phyloP scores from a whole-genome alignment of 2,888 invertebrate species.

The Epiblema foenella region DNA sequence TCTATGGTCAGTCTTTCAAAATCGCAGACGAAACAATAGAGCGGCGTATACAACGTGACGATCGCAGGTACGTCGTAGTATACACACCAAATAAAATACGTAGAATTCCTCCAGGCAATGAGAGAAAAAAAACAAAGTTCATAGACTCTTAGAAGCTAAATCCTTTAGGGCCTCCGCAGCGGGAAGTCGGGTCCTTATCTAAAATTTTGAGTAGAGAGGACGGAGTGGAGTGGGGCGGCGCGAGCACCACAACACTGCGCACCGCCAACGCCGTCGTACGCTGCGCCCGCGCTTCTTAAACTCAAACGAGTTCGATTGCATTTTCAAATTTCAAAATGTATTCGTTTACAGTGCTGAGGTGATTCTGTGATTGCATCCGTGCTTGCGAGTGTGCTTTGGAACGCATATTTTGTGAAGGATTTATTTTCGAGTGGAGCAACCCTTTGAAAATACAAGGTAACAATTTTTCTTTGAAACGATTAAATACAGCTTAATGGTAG shows the following conservation, averaged over 20 bases:
- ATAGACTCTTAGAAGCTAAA: conserved; percentile 65
- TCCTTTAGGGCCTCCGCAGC: conserved; percentile 74
- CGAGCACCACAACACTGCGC: conserved; percentile 65
- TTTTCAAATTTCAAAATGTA: conserved; percentile 71
- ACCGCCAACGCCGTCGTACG: conserved; percentile 65
- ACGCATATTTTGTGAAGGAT: conserved; percentile 65
- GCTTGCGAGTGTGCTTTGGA: conserved; percentile 54
- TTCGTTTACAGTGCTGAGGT: conserved; percentile 75
- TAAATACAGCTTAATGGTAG: not conserved
- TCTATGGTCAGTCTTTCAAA: conserved; percentile 18
- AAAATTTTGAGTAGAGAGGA: conserved; percentile 54
- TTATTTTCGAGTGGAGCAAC: conserved; percentile 60
- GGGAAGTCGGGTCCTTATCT: conserved; percentile 79
- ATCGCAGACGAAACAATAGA: conserved; percentile 14
- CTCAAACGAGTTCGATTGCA: conserved; percentile 53
- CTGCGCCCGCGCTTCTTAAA: conserved; percentile 68
- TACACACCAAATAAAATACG: conserved; percentile 52
- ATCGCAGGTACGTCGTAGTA: conserved; percentile 45
- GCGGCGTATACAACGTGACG: conserved; percentile 33
- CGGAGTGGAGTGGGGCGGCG: conserved; percentile 75
- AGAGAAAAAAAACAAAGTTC: conserved; percentile 64
- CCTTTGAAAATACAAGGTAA: conserved; percentile 69
- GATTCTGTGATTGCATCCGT: conserved; percentile 61
- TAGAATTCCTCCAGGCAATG: conserved; percentile 59
- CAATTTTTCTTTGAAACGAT: conserved; percentile 41